phyloP scores from a whole-genome alignment of 2,113 vertebrate genomes.

The Phyllostomus discolor region DNA sequence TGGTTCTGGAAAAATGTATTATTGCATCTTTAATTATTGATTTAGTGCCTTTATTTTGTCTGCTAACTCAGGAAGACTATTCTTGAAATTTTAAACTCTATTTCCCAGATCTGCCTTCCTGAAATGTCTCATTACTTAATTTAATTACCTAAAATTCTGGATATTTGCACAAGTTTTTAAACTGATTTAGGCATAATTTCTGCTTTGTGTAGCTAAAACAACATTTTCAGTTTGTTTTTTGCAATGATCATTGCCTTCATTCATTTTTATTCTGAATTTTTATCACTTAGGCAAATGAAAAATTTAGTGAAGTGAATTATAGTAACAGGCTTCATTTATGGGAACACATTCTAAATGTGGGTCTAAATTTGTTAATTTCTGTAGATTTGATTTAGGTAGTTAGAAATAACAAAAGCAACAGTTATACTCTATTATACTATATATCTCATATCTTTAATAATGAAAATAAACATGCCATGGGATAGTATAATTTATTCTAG shows the following conservation, averaged over 20 bases:
- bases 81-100: background rate
- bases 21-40: conserved; percentile 11
- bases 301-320: background rate
- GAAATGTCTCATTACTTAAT: conserved; percentile 19
- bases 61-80: background rate
- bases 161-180: background rate
- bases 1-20: background rate
- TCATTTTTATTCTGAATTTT: conserved; percentile 26
- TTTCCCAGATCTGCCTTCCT: background rate
- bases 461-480: background rate
- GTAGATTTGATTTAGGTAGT: background rate
- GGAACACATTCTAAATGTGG: background rate
- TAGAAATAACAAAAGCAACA: background rate
- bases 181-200: background rate
- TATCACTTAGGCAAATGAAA: background rate
- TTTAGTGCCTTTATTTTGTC: background rate
- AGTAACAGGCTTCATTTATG: background rate
- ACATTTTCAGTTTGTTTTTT: background rate
- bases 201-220: background rate
- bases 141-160: conserved; percentile 9
- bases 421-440: too few species aligned
- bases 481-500: background rate
- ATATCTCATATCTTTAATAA: background rate
- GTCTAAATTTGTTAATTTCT: background rate
- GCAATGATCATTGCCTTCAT: background rate